phyloP scores from a whole-genome alignment of 1,140 invertebrate species.

The Goniozus legneri region DNA sequence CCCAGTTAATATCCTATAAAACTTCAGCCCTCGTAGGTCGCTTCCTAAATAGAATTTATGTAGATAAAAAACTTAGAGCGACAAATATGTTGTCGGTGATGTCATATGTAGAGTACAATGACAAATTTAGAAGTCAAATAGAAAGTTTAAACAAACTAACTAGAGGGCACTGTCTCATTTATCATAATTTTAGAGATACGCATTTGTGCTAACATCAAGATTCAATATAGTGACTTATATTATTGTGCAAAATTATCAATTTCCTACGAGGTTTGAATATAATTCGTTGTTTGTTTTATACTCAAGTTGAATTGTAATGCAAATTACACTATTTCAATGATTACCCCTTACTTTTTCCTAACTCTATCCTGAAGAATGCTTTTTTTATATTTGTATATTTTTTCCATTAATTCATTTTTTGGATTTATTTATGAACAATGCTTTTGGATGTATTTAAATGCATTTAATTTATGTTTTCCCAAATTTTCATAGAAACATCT shows the following conservation, averaged over 20 bases:
- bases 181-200: not conserved
- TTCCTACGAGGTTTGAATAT: constrained; percentile 28
- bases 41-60: constrained; percentile 30
- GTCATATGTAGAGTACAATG: constrained; percentile 13
- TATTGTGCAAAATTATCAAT: too few species aligned
- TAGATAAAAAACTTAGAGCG: constrained; percentile 13
- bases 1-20: constrained; percentile 49
- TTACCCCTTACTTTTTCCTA: constrained; percentile 24
- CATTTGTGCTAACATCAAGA: constrained; percentile 8
- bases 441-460: not conserved
- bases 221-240: not conserved
- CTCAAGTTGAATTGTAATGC: constrained; percentile 15
- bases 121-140: constrained; percentile 10
- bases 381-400: constrained; percentile 1
- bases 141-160: constrained; percentile 10
- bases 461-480: not conserved
- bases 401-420: not conserved
- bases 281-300: constrained; percentile 19
- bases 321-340: constrained; percentile 15
- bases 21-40: constrained; percentile 44
- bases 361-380: constrained; percentile 29
- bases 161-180: constrained; percentile 10
- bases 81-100: constrained; percentile 3
- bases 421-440: not conserved
- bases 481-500: not conserved